Evolutionary conservation across 2,888 invertebrate species (phyloP), one percentile per base, ranked within the genome.

Genomic region (Drosophila picticornis): DNA sequence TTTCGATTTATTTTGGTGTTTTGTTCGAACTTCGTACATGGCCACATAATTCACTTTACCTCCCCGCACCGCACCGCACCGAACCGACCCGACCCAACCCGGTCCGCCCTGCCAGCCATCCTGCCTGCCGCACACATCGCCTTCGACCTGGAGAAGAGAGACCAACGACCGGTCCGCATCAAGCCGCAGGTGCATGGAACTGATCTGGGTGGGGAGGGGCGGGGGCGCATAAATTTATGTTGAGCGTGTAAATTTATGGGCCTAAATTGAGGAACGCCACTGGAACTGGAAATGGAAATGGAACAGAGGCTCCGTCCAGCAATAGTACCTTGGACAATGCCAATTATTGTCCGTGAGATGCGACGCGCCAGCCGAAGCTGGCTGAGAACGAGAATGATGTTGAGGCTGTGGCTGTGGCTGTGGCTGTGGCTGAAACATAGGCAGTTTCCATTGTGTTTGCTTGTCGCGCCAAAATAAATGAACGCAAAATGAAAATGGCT

Each of bases 21-120:
- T 86, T 73, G 65, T 72, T 64, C 57, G 63, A 68, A 73, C 67
- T 69, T 74, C 51, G 67, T 59, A 57, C 72, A 84, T 75, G 76
- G 84, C 76, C 87, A 75, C 79, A 84, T 89, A 87, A 89, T 89
- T 84, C 90, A 89, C 90, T 78, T 80, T 72, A 34, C 52, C 57
- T 53, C 74, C 60, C 62, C 50, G 55, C 4, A 22, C 22, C 13
- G 43, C 74, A 57, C 62, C 50, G 55, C 4, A 22, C 22, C 13
- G 43, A 46, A 27, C 29, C 31, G n/a, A 31, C 29, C 60, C 34
- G 4, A 13, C 29, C 32, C 31, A 7, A 22, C 25, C 27, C 29
- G 27, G 50, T 25, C 32, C 16, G n/a, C 13, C 36, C 36, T 27
- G 22, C 7, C 51, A 7, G 10, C 31, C n/a, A 22, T 7, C 7